phyloP scores from a whole-genome alignment of 2,113 vertebrate species.

The Laticauda colubrina region DNA sequence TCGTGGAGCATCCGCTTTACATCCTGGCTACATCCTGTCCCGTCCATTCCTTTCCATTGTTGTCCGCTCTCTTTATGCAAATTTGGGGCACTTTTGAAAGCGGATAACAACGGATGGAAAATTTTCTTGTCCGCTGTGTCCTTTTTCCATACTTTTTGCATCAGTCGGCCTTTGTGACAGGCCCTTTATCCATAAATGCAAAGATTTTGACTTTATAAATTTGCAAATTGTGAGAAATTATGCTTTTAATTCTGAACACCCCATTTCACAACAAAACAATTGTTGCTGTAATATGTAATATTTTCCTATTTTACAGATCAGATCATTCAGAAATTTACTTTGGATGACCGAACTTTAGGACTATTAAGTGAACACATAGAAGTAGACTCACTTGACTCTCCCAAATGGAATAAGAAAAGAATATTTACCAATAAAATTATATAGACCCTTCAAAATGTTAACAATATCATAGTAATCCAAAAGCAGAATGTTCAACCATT shows the following conservation, averaged over 20 bases:
- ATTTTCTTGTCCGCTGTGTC: too few species aligned
- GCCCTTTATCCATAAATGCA: too few species aligned
- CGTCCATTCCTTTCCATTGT: too few species aligned
- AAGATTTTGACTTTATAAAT: background rate
- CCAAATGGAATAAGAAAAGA: background rate
- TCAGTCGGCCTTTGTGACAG: too few species aligned
- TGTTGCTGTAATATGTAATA: background rate
- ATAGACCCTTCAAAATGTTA: background rate
- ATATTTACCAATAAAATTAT: background rate
- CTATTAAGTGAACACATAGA: background rate
- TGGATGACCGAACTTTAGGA: background rate
- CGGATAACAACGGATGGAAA: too few species aligned
- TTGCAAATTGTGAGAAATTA: background rate
- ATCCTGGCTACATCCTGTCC: too few species aligned
- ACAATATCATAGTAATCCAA: background rate
- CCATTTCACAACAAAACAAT: background rate
- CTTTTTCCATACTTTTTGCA: too few species aligned
- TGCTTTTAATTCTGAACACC: background rate
- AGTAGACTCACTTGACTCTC: background rate
- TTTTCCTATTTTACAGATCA: rapidly evolving
- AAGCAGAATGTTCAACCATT: background rate
- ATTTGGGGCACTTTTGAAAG: too few species aligned
- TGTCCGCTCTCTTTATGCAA: too few species aligned
- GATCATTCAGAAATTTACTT: background rate
- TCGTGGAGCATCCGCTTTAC: too few species aligned